These are phyloP conservation scores for Trypoxylon attenuatum DNA, from an alignment of 2,888 invertebrate genomes.

Conservation along the genomic window DNA sequence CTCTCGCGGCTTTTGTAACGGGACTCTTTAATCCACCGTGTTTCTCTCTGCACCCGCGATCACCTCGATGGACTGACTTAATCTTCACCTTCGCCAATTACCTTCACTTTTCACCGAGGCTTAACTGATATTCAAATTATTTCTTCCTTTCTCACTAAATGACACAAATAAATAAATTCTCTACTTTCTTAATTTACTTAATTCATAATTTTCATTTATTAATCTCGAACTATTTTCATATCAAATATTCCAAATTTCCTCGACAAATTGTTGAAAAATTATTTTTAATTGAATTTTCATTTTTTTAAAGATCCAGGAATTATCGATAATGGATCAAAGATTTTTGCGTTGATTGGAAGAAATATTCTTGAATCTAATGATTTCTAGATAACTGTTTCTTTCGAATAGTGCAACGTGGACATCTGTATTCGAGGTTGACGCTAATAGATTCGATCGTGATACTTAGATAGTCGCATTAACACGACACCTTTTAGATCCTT, in stretches of 20 bases:
- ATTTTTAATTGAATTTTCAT: neutral
- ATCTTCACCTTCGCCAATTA: neutral
- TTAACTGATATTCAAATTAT: neutral
- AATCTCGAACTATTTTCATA: no score
- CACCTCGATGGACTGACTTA: no score
- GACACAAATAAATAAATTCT: no score
- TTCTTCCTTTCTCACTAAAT: neutral
- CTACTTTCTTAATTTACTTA: no score
- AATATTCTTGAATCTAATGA: no score
- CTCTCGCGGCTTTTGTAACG: neutral
- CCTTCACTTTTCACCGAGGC: constrained; percentile 6
- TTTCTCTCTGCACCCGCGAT: neutral
- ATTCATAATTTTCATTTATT: no score
- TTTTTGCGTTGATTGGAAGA: neutral
- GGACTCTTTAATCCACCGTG: neutral
- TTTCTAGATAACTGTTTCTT: no score
- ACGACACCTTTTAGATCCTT: constrained; percentile 1
- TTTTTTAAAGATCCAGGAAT: neutral
- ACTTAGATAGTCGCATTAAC: constrained; percentile 11
- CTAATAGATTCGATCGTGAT: constrained; percentile 23
- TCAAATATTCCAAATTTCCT: no score
- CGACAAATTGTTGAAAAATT: neutral
- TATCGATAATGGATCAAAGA: neutral
- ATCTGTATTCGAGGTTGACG: constrained; percentile 14
- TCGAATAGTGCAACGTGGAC: neutral